Percentiles rank a stretch among this genome's conserved stretches.
Conservation (phyloP, 2,888 invertebrate genomes). For the Andrena praecox region DNA sequence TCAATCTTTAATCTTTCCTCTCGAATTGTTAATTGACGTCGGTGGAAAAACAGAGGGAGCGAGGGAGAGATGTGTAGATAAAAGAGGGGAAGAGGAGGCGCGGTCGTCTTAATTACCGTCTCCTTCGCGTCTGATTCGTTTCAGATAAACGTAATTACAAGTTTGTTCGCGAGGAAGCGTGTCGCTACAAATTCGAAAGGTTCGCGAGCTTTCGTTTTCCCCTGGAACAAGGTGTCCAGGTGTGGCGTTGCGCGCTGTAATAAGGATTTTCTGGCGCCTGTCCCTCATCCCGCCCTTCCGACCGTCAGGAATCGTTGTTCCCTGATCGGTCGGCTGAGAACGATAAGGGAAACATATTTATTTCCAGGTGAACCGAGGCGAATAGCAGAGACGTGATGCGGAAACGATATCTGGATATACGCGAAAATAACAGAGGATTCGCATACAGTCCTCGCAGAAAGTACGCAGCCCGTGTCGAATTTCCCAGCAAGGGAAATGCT, state of each 20-base stretch:
- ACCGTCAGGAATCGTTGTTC: constrained; percentile 63
- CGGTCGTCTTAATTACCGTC: constrained; percentile 43
- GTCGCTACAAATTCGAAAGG: neutral
- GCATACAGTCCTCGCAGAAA: constrained; percentile 76
- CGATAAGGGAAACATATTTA: constrained; percentile 79
- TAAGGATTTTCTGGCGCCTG: constrained; percentile 31
- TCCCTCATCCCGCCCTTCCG: constrained; percentile 5
- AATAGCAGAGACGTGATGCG: constrained; percentile 83
- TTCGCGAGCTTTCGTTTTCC: neutral
- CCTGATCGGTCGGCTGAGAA: constrained; percentile 67
- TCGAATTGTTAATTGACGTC: constrained; percentile 45
- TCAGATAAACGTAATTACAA: constrained; percentile 50
- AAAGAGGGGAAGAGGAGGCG: neutral
- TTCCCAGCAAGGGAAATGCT: neutral
- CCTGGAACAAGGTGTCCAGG: neutral
- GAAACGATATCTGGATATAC: constrained; percentile 81
- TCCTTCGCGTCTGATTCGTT: constrained; percentile 32
- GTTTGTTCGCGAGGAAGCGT: constrained; percentile 16
- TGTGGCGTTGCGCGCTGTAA: constrained; percentile 25
- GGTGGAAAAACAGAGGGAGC: neutral
- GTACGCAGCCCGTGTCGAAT: constrained; percentile 7
- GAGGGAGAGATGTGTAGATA: constrained; percentile 5
- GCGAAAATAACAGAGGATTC: constrained; percentile 75
- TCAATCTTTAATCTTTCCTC: constrained; percentile 26
- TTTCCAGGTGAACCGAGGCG: constrained; percentile 81